Evolutionary conservation across 2,113 vertebrate species (phyloP).

Genomic region (Macquaria australasica): DNA sequence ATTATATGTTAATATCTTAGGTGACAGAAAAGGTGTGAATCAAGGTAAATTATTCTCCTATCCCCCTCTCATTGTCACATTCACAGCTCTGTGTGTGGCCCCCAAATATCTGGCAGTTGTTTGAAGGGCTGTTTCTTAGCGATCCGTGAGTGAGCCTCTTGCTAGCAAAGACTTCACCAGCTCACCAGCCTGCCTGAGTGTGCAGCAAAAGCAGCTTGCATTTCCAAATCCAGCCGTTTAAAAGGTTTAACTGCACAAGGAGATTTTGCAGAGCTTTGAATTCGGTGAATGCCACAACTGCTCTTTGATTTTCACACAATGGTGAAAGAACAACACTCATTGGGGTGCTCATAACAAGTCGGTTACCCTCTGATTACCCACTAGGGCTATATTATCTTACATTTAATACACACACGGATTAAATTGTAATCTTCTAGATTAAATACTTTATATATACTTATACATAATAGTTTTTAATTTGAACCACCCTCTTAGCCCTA

Average conservation of each 20-base stretch:
- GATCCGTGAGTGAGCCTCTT: conserved; percentile 32
- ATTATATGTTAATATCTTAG: conserved; percentile 2
- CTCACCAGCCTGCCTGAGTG: conserved; percentile 31
- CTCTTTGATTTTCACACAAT: conserved; percentile 42
- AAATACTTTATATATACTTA: not conserved
- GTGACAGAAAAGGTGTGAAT: conserved; percentile 20
- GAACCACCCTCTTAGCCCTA: not conserved
- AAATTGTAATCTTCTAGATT: not conserved
- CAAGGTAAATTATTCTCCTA: conserved; percentile 1
- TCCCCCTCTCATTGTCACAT: conserved; percentile 11
- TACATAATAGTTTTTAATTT: not conserved
- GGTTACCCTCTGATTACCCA: conserved; percentile 7
- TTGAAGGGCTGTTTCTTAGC: conserved; percentile 25
- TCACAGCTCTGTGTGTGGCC: conserved; percentile 41
- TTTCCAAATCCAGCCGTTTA: conserved; percentile 69
- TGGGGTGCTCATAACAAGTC: not conserved
- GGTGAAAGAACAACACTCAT: conserved; percentile 12
- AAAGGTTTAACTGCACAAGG: conserved; percentile 66
- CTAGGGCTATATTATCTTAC: not conserved
- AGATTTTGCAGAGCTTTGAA: conserved; percentile 50
- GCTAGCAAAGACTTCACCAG: conserved; percentile 7
- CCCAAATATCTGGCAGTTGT: conserved; percentile 15
- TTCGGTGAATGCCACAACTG: conserved; percentile 38
- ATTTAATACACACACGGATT: not conserved
- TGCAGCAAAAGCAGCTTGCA: conserved; percentile 58